Base-by-base conservation (phyloP, 2,797 vertebrate species). In the Paratrypauchen microcephalus region DNA sequence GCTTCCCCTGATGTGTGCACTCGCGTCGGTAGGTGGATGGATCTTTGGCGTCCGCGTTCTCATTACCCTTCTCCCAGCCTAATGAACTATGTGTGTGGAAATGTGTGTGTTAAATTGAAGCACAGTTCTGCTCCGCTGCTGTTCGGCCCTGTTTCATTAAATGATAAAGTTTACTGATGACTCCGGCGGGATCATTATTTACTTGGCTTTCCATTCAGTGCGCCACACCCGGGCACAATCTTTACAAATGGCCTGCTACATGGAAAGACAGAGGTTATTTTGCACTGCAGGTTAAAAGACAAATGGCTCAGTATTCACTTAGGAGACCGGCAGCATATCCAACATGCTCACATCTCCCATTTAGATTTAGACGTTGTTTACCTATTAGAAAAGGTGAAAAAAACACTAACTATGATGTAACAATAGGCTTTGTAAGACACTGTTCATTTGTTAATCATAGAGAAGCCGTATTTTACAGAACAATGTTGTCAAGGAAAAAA, bases 101-200 rank as follows among this genome's bases (percentile, higher is more conserved):
- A 83, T 76, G 78, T 78, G 75, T 74, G 81, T 70, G 78, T 83
- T 86, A 86, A 87, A 90, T 90, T 89, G 89, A 84, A 87, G 78
- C 73, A 73, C 85, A 75, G 85, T 88, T 88, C 80, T 86, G 87
- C 87, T 87, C 83, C 62, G 74, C 78, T 83, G 86, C 58, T 87
- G 88, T 87, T 87, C 80, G 47, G 87, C 79, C 85, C 85, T 63
- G 71, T 92, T 91, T 91, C 88, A 92, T 91, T 92, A 92, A 92
- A 90, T 91, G 90, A 92, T 89, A 91, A 90, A 92, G 87, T 92
- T 90, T 90, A 91, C 86, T 86, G 87, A 91, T 91, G 90, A 87
- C 84, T 89, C 86, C 85, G 66, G 78, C 30, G 83, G 85, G 85
- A 86, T 88, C 87, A 89, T 91, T 90, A 90, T 86, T 89, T 90